These are phyloP conservation scores for Drosophila pectinifera DNA, from an alignment of 1,140 invertebrate genomes.

Conservation along the genomic window DNA sequence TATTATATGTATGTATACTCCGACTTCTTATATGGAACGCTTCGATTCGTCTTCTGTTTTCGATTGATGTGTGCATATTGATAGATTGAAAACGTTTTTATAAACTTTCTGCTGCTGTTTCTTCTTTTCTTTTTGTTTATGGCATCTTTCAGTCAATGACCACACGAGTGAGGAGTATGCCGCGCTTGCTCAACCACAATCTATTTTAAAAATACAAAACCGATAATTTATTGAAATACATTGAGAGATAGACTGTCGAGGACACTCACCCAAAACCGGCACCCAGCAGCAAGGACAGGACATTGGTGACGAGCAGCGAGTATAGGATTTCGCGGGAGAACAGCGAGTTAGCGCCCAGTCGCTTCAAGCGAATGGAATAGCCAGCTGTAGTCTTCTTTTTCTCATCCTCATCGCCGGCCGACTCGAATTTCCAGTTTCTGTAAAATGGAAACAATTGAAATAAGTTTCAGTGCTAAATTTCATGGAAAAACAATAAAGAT, in stretches of 20 bases:
- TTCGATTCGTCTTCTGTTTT: slow-evolving; percentile 61
- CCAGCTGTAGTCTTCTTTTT: slow-evolving; percentile 86
- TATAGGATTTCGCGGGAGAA: slow-evolving; percentile 96
- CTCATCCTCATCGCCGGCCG: slow-evolving; percentile 81
- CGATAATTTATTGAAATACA: slow-evolving; percentile 8
- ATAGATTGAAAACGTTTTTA: slow-evolving; percentile 63
- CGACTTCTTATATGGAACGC: slow-evolving; percentile 61
- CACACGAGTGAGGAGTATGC: slow-evolving; percentile 88
- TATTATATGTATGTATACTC: slow-evolving; percentile 43
- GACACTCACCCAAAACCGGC: slow-evolving; percentile 93
- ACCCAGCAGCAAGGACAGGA: slow-evolving; percentile 94
- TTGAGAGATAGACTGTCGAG: neutral
- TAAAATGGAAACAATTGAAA: slow-evolving; percentile 56
- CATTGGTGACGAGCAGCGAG: slow-evolving; percentile 94
- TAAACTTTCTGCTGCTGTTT: slow-evolving; percentile 19
- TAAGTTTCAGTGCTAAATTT: slow-evolving; percentile 6
- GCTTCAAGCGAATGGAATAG: slow-evolving; percentile 91
- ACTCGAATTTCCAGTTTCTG: slow-evolving; percentile 93
- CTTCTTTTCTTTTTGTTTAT: slow-evolving; percentile 46
- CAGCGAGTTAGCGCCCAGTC: slow-evolving; percentile 91
- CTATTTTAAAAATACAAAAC: slow-evolving; percentile 78
- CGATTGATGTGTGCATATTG: slow-evolving; percentile 66
- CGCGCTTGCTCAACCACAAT: slow-evolving; percentile 89
- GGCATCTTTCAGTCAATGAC: slow-evolving; percentile 86
- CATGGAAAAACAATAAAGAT: neutral